Evolutionary conservation across 2,888 invertebrate genomes (phyloP).

Genomic region (Clostera curtula): DNA sequence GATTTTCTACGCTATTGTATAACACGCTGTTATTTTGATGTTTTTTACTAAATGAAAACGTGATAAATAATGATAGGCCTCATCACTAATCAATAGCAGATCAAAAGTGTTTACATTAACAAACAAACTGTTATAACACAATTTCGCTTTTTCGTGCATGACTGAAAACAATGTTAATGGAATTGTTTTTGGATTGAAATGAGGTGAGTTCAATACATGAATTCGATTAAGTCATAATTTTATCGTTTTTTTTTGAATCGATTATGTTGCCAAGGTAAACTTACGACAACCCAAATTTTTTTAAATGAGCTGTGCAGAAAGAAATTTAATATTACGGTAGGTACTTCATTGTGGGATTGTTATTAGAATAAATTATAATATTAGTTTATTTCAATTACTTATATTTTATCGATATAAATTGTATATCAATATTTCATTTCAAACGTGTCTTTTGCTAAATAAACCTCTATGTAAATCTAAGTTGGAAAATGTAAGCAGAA

Average conservation of each 20-base stretch:
- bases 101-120: no score
- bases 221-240: conserved; percentile 13
- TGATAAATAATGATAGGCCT: conserved; percentile 38
- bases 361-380: no score
- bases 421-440: no score
- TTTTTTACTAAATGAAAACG: conserved; percentile 47
- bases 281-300: no score
- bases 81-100: conserved; percentile 17
- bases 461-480: no score
- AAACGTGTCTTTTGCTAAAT: no score
- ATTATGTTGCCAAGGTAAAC: conserved; percentile 4
- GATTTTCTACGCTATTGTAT: conserved; percentile 31
- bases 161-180: conserved; percentile 24
- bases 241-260: conserved; percentile 9
- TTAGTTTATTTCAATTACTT: no score
- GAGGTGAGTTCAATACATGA: conserved; percentile 36
- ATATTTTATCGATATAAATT: no score
- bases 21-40: conserved; percentile 46
- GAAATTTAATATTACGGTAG: no score
- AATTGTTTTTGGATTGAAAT: conserved; percentile 33
- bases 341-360: no score
- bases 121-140: conserved; percentile 14
- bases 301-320: no score
- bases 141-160: conserved; percentile 18
- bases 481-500: no score